Evolutionary conservation across 1,140 invertebrate species (phyloP), one percentile per base, ranked within the genome.

Genomic region (Cydia amplana): DNA sequence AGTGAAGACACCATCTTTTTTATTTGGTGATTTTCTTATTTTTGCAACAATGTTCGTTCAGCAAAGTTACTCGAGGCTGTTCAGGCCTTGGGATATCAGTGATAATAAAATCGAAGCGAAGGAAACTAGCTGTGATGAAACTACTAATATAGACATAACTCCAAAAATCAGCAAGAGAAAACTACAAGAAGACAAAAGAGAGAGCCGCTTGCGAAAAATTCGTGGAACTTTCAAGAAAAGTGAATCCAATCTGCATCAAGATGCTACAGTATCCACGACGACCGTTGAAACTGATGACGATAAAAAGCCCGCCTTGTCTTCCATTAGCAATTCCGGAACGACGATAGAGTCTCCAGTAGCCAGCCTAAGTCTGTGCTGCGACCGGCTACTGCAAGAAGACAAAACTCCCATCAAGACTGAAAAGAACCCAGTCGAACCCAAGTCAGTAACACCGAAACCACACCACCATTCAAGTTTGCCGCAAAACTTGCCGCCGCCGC

Each of bases 201-300:
- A 90, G 80, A 93, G 81, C 76, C 86, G 92, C 0, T 76, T 93
- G 20, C 80, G 92, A 65, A 93, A 93, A 87, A 93, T 93, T 65
- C 86, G 91, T 16, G 91, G 88, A 6, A 85, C 80, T 20, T 91
- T 87, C 63, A 93, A 88, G 74, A 91, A 85, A 74, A 78, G 67
- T 23, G 83, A 87, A 28, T 63, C 46, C 36, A 86, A 87, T 79
- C 73, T 87, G 63, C 83, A 92, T 40, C 94, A 94, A 89, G 94
- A 94, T 76, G 89, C 89, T 4, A 94, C 94, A 4, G 90, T 94
- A 3, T 93, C 94, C 0, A 94, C 94, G 0, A 94, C 94, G 0
- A 94, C 93, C 3, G 75, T 76, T 9, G 93, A 94, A 36, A 40
- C 36, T 7, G 80, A 85, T 23, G 86, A 89, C 32, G 81, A 83